Percentiles rank a stretch among this genome's conserved stretches.
Evolutionary conservation across 2,113 vertebrate species (phyloP).

Genomic region (Forbesichthys papilliferus): DNA sequence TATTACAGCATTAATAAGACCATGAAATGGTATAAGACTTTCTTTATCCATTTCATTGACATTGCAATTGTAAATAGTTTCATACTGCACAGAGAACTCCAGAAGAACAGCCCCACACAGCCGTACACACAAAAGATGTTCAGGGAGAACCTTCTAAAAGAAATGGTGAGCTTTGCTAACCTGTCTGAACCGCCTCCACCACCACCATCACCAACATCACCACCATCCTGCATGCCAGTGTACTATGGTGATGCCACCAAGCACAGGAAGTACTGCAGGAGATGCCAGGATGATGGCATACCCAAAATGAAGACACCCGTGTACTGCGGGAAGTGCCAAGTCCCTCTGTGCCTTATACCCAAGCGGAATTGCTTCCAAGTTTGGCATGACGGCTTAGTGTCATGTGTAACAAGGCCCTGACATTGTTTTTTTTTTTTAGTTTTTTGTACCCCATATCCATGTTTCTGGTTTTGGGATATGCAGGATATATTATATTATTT

Average conservation of each 20-base stretch:
- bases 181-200: neutral
- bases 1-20: slow-evolving; percentile 2
- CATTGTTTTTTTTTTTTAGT: neutral
- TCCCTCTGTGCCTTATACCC: neutral
- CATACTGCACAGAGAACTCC: slow-evolving; percentile 13
- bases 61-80: slow-evolving; percentile 12
- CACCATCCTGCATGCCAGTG: neutral
- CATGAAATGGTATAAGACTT: slow-evolving; percentile 29
- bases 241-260: neutral
- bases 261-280: too few species aligned
- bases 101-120: neutral
- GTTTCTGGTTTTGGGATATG: neutral
- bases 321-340: neutral
- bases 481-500: neutral
- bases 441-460: neutral
- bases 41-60: slow-evolving; percentile 5
- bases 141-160: neutral
- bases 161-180: neutral
- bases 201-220: neutral
- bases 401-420: neutral
- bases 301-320: neutral
- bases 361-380: neutral
- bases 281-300: neutral
- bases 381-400: neutral
- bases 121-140: neutral